Evolutionary conservation across 2,888 invertebrate species (phyloP).

Genomic region (Exocentrus adspersus): DNA sequence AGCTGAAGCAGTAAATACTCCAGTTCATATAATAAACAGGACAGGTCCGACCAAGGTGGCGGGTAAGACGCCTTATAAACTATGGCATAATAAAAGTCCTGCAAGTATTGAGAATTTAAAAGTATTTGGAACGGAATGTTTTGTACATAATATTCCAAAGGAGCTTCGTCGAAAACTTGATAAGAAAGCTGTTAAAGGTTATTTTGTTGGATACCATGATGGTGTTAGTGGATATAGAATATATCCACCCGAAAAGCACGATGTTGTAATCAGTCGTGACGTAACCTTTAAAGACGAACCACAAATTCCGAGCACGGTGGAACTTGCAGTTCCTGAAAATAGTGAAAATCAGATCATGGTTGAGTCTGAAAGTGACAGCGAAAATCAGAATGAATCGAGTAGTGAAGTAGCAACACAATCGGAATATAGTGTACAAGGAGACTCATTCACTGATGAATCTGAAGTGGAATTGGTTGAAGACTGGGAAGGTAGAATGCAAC

Average conservation of each 20-base stretch:
- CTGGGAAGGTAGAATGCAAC: not conserved
- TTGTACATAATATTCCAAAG: conserved; percentile 41
- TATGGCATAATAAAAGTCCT: conserved; percentile 2
- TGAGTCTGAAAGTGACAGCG: too few species aligned
- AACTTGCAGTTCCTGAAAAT: too few species aligned
- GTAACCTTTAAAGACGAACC: conserved; percentile 37
- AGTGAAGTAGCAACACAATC: too few species aligned
- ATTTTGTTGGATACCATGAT: conserved; percentile 39
- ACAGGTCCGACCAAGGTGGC: too few species aligned
- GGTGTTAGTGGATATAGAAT: conserved; percentile 39
- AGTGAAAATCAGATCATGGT: not conserved
- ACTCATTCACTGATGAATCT: too few species aligned
- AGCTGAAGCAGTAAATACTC: too few species aligned
- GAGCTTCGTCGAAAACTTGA: conserved; percentile 39
- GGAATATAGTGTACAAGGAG: too few species aligned
- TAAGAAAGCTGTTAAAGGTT: conserved; percentile 35
- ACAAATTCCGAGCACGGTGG: not conserved
- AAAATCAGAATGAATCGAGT: too few species aligned
- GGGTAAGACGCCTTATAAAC: too few species aligned
- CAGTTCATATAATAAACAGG: too few species aligned
- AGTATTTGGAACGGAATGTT: conserved; percentile 43
- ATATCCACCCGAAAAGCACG: conserved; percentile 34
- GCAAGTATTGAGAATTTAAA: conserved; percentile 27
- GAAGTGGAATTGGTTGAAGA: too few species aligned
- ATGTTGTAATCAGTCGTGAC: conserved; percentile 38